Evolutionary conservation across 1,140 invertebrate species (phyloP), one percentile per base, ranked within the genome.

Genomic region (Oreohelix idahoensis): DNA sequence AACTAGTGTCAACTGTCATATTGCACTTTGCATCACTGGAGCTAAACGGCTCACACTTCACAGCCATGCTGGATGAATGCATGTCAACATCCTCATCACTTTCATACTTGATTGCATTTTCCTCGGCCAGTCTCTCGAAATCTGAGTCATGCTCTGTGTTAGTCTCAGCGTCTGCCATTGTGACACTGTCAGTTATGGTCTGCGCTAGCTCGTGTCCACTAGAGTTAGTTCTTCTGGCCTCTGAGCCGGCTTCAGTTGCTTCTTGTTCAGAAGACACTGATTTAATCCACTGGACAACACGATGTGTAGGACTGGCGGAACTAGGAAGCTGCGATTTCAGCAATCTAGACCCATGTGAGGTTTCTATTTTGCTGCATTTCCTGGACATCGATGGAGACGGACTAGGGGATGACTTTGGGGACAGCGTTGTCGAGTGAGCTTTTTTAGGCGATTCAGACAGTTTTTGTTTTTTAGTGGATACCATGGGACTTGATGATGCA

Each of bases 221-320:
- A 38, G 73, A 69, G 49, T 38, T 51, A 66, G 49, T 32, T 13
- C 79, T 79, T 58, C 10, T 58, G 2, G 53, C 17, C 23, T 58
- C 53, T 58, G 20, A 23, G 10, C 53, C 53, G 4, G 53, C 10
- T 15, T 45, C 42, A 23, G 10, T 23, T 23, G 20, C 8, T 23
- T 58, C 23, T 32, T 84, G 83, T 42, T 87, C 86, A 20, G 83
- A 66, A 29, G 87, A 85, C 58, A 92, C 89, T 58, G 89, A 91
- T 71, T 89, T 87, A 35, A 92, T 86, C 91, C 91, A 92, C 77
- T 90, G 90, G 35, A 88, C 88, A 13, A 90, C 90, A 49, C 91
- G 83, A 39, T 87, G 88, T 36, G 88, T 88, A 20, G 89, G 87
- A 75, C 85, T 87, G 35, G 86, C 73, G 38, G 86, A 81, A 2